These are phyloP conservation scores for Chloromyia formosa DNA, from an alignment of 2,888 invertebrate species.

Conservation along the genomic window DNA sequence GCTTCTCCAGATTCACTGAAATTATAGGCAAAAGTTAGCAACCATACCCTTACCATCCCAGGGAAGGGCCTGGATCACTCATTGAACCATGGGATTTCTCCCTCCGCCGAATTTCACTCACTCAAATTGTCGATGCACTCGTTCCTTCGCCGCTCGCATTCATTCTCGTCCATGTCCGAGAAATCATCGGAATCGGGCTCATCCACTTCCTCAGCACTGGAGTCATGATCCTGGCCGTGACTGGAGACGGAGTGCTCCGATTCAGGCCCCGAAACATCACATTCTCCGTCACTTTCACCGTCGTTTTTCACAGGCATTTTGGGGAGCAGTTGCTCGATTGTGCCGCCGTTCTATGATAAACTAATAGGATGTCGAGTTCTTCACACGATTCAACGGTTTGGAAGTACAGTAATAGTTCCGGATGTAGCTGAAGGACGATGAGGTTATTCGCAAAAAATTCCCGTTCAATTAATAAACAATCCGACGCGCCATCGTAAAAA, in stretches of 20 bases:
- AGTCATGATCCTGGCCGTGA: conserved; percentile 74
- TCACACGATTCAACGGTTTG: not conserved
- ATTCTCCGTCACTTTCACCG: conserved; percentile 70
- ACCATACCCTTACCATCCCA: not conserved
- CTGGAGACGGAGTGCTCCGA: conserved; percentile 75
- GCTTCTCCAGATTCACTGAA: conserved; percentile 84
- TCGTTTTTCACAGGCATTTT: conserved; percentile 75
- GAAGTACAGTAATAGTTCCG: not conserved
- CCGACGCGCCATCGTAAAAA: conserved; percentile 22
- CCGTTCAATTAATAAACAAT: not conserved
- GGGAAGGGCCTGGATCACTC: not conserved
- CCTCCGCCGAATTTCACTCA: conserved; percentile 54
- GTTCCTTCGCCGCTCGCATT: conserved; percentile 83
- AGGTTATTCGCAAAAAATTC: not conserved
- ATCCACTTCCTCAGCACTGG: conserved; percentile 78
- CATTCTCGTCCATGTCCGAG: conserved; percentile 91
- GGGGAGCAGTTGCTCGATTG: no score
- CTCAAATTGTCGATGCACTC: conserved; percentile 86
- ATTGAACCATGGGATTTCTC: not conserved
- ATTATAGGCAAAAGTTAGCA: conserved; percentile 40
- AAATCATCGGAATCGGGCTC: conserved; percentile 87
- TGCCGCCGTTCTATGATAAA: not conserved
- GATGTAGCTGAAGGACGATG: not conserved
- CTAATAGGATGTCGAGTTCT: not conserved
- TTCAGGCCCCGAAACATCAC: conserved; percentile 75